phyloP scores from a whole-genome alignment of 1,140 invertebrate species.

The Oryzaephilus surinamensis region DNA sequence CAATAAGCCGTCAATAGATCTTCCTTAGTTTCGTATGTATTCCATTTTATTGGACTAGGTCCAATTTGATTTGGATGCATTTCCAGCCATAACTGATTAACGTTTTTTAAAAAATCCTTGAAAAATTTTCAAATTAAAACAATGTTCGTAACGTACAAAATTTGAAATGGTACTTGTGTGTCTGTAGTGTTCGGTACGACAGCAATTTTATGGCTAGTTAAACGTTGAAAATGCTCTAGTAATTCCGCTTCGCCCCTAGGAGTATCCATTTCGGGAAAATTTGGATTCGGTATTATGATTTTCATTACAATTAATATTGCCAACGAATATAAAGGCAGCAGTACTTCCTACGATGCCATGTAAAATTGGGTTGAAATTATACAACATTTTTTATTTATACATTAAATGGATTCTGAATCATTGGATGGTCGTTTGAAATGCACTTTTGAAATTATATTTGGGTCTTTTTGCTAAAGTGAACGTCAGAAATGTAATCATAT shows the following conservation, averaged over 20 bases:
- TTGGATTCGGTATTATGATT: slow-evolving; percentile 59
- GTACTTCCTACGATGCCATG: slow-evolving; percentile 48
- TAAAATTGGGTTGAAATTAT: not conserved
- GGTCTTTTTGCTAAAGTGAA: not conserved
- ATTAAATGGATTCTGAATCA: not conserved
- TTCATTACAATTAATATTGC: slow-evolving; percentile 60
- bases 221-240: slow-evolving; percentile 48
- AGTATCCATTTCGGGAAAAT: slow-evolving; percentile 55
- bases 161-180: slow-evolving; percentile 40
- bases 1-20: slow-evolving; percentile 60
- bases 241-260: slow-evolving; percentile 46
- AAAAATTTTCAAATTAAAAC: slow-evolving; percentile 19
- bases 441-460: not conserved
- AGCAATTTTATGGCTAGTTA: slow-evolving; percentile 52
- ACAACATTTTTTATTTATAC: not conserved
- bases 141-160: not conserved
- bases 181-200: slow-evolving; percentile 57
- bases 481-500: not conserved
- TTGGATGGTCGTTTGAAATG: not conserved
- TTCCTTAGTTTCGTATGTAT: slow-evolving; percentile 51
- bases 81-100: slow-evolving; percentile 47
- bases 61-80: slow-evolving; percentile 30
- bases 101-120: slow-evolving; percentile 51
- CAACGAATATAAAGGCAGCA: slow-evolving; percentile 61
- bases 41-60: slow-evolving; percentile 50